A percentile compares a stretch with the other conserved stretches of the same genome.
Conservation (phyloP, 2,797 vertebrate genomes). For the Eulemur albifrons region DNA sequence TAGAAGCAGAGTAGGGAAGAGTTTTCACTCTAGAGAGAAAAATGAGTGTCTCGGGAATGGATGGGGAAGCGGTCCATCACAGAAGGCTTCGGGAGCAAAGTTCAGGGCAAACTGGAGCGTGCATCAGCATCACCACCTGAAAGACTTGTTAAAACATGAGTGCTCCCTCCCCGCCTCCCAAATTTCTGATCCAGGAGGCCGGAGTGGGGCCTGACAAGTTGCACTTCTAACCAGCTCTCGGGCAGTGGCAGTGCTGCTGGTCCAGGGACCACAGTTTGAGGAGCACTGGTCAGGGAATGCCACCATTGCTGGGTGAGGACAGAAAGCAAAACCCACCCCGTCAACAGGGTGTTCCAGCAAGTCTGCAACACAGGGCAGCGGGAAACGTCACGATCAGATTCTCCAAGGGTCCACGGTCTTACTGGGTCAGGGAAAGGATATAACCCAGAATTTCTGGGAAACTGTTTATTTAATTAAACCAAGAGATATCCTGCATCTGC, state of each 20-base stretch:
- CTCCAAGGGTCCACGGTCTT: neutral
- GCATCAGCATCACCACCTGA: neutral
- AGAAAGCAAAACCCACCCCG: neutral
- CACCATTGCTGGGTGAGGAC: neutral
- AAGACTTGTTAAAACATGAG: neutral
- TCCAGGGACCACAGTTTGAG: neutral
- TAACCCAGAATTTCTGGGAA: slow-evolving; percentile 21
- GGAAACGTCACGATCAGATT: neutral
- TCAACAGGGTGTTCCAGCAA: neutral
- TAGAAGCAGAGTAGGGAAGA: neutral
- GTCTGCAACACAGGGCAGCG: neutral
- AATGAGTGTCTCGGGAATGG: neutral
- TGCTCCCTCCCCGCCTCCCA: no score
- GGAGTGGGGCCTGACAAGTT: neutral
- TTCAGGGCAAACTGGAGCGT: accelerated
- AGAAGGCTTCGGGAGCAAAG: neutral
- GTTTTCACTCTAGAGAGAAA: neutral
- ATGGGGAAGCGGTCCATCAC: neutral
- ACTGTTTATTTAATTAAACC: slow-evolving; percentile 73
- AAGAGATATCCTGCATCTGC: slow-evolving; percentile 50
- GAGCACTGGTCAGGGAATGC: neutral
- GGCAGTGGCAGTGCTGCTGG: neutral
- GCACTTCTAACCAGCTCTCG: neutral
- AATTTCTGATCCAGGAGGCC: neutral
- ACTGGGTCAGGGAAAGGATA: neutral